Conservation (phyloP, 2,797 vertebrate genomes). For the Coracias cyanogaster region DNA sequence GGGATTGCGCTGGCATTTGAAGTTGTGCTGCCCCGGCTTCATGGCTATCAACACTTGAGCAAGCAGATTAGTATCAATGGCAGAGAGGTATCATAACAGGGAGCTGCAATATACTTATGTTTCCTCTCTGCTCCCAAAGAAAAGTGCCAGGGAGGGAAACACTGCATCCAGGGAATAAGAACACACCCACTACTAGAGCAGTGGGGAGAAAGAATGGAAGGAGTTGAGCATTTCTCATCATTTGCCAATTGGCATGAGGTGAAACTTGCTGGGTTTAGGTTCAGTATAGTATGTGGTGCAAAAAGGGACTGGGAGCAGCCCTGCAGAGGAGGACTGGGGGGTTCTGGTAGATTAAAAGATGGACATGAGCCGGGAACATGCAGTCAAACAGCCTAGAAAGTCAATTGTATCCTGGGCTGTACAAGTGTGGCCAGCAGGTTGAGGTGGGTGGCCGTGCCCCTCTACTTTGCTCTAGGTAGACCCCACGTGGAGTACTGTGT, state of each 20-base stretch:
- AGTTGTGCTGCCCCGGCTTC: not conserved
- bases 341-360: not conserved
- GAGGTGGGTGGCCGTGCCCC: not conserved
- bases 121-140: not conserved
- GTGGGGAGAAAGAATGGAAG: not conserved
- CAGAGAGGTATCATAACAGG: not conserved
- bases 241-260: not conserved
- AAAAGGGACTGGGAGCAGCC: not conserved
- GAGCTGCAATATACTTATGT: not conserved
- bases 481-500: not conserved
- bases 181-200: not conserved
- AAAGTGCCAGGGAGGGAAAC: not conserved
- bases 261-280: not conserved
- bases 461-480: not conserved
- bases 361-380: not conserved
- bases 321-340: not conserved
- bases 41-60: not conserved
- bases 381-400: fast-evolving
- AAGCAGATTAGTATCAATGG: not conserved
- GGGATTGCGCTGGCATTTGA: not conserved
- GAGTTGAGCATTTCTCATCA: not conserved
- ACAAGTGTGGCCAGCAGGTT: not conserved
- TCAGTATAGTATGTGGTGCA: not conserved
- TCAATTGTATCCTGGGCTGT: not conserved
- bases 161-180: not conserved